Evolutionary conservation across 2,888 invertebrate species (phyloP), one percentile per base, ranked within the genome.

Genomic region (Drosophila cracens): DNA sequence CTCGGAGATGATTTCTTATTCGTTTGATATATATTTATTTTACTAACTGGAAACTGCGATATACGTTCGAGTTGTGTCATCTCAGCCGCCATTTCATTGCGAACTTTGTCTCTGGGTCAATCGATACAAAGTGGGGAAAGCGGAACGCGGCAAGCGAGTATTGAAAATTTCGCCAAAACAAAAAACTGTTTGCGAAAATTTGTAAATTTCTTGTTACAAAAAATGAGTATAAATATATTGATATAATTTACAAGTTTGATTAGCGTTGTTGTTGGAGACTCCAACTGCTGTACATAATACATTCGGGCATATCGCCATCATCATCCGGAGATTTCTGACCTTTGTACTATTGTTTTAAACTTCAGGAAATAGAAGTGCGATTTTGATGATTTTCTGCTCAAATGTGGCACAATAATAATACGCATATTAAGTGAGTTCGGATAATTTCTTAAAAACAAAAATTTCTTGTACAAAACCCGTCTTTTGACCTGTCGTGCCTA

Each of bases 171-270:
- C 58, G 71, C 53, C n/a, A 6, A 16, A 36, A 36, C n/a, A 5
- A n/a, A 63, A 31, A 81, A 87, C 83, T 84, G 83, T 76, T 83
- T 75, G 87, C 87, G 76, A 69, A 76, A 70, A 66, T 68, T 74
- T 81, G 76, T 73, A 76, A 83, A 80, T 79, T 74, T 68, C 2
- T 18, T 21, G 13, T 21, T 16, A 13, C 4, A 46, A 46, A 46
- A 46, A 21, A 13, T 38, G 8, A 25, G 46, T 7, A 16, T 16
- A 21, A 13, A 13, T 13, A 46, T 21, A 13, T 46, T 1, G n/a
- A 54, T 13, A 75, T 87, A 81, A 74, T 83, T 83, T n/a, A n/a
- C n/a, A 80, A 87, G 79, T 70, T 75, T 68, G 74, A 59, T 77
- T 67, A 60, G 65, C 53, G 62, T 54, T 61, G 71, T 65, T 51